Conservation (phyloP, 1,140 invertebrate genomes). For the Oncopeltus fasciatus region DNA sequence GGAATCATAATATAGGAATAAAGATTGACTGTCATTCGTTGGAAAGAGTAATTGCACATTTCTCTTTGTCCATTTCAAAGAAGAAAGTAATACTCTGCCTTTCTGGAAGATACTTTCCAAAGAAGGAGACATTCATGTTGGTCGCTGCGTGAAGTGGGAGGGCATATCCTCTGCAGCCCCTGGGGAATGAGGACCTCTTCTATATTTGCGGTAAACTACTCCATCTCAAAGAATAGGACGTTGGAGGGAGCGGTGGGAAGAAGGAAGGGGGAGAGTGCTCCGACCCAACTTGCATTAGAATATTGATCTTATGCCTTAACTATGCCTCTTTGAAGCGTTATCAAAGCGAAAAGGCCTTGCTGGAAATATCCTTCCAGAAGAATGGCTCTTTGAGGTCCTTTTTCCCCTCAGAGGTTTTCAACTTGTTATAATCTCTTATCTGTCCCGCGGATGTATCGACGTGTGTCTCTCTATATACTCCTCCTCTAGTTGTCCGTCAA, state of each 20-base stretch:
- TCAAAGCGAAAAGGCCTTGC: constrained; percentile 3
- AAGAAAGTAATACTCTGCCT: too few relatives aligned
- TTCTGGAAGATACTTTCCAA: too few relatives aligned
- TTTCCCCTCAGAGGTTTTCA: constrained; percentile 1
- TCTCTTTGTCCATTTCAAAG: too few relatives aligned
- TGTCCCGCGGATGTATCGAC: neutral
- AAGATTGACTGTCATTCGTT: too few relatives aligned
- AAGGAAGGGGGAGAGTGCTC: too few relatives aligned
- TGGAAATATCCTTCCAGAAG: constrained; percentile 5
- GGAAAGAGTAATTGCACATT: too few relatives aligned
- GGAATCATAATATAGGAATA: too few relatives aligned
- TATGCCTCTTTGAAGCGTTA: constrained; percentile 2
- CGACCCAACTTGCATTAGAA: neutral
- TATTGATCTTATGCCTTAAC: constrained; percentile 3
- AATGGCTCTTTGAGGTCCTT: neutral
- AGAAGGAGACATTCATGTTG: too few relatives aligned
- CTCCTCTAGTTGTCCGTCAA: neutral
- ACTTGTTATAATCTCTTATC: constrained; percentile 8
- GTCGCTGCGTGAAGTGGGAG: too few relatives aligned
- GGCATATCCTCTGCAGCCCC: too few relatives aligned
- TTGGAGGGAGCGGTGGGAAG: too few relatives aligned
- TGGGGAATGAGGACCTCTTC: neutral
- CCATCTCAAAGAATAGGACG: neutral
- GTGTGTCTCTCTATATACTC: neutral
- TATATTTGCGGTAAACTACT: neutral